A percentile compares a stretch with the other conserved stretches of the same genome.
These are phyloP conservation scores for Oophaga pumilio DNA, from an alignment of 2,113 vertebrate species.

Conservation along the genomic window DNA sequence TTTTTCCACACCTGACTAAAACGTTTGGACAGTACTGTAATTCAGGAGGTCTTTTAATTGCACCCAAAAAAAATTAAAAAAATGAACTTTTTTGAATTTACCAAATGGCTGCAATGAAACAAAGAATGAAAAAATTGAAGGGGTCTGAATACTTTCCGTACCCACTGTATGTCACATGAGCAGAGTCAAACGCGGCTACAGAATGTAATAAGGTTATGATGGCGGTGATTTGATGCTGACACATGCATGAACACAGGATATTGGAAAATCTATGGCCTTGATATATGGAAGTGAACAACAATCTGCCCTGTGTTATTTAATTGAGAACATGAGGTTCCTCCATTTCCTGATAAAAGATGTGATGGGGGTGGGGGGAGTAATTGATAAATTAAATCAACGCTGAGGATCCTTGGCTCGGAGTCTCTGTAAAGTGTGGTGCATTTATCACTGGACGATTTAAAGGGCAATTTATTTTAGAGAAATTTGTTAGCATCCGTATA, in stretches of 20 bases:
- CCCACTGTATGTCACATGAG: neutral
- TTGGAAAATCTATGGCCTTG: conserved; percentile 8
- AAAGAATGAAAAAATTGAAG: no score
- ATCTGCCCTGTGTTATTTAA: conserved; percentile 19
- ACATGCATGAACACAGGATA: neutral
- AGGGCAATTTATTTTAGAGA: neutral
- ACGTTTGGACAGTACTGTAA: no score
- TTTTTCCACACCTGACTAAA: no score
- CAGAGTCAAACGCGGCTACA: neutral
- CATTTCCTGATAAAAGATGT: conserved; percentile 24
- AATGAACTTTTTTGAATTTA: no score
- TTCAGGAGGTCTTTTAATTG: no score
- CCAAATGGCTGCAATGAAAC: no score
- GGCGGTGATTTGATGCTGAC: neutral
- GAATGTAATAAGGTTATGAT: neutral
- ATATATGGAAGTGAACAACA: conserved; percentile 19
- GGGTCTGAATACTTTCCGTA: no score
- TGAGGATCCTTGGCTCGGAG: neutral
- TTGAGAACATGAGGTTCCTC: conserved; percentile 15
- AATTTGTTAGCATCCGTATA: neutral
- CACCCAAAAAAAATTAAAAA: no score
- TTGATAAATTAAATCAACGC: conserved; percentile 25
- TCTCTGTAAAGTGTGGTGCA: neutral
- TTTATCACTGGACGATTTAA: neutral
- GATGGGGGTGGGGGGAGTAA: neutral